These are phyloP conservation scores for Neosilurus hyrtlii DNA, from an alignment of 2,797 vertebrate species.

Conservation along the genomic window DNA sequence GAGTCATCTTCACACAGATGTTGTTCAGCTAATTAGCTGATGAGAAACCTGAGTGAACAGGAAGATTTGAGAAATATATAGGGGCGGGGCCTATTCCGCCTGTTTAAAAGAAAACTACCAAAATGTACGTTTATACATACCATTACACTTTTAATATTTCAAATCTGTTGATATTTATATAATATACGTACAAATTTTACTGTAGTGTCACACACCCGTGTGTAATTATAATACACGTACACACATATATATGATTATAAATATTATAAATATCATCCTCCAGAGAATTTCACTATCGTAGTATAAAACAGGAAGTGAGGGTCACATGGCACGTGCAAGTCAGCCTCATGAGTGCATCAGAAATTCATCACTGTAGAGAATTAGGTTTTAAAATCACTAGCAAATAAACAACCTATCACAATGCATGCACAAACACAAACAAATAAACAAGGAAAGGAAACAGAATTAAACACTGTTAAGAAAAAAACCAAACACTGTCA, in stretches of 20 bases:
- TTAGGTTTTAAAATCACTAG: background rate
- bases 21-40: background rate
- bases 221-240: too few species aligned
- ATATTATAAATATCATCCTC: too few species aligned
- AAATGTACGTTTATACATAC: too few species aligned
- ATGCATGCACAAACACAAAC: background rate
- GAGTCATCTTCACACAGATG: background rate
- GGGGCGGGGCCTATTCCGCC: background rate
- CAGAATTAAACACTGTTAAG: background rate
- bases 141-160: too few species aligned
- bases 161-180: too few species aligned
- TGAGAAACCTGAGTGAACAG: background rate
- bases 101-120: too few species aligned
- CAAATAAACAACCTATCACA: background rate
- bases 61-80: background rate
- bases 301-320: background rate
- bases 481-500: background rate
- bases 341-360: background rate
- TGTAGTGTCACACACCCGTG: too few species aligned
- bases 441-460: background rate
- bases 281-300: too few species aligned
- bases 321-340: background rate
- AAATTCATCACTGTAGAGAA: slow-evolving; percentile 7
- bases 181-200: too few species aligned
- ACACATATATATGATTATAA: too few species aligned